Percentiles rank a stretch among this genome's conserved stretches.
phyloP scores from a whole-genome alignment of 92 coral and sea anemone species.

The Isaurus tuberculatus region DNA sequence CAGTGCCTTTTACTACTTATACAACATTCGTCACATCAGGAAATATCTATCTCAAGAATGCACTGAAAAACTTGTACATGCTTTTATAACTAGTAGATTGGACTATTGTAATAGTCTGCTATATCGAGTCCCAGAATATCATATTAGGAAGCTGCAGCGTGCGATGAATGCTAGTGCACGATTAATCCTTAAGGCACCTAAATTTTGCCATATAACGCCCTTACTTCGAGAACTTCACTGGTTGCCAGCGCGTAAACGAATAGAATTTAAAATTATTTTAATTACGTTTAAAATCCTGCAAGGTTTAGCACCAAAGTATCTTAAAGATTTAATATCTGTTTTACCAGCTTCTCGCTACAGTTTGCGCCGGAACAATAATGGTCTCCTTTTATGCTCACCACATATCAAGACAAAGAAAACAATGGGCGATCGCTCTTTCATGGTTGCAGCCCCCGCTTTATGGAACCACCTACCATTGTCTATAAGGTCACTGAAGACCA shows the following conservation, averaged over 20 bases:
- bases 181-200: too few relatives aligned
- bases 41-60: too few relatives aligned
- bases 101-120: conserved; percentile 47
- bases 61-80: too few relatives aligned
- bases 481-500: too few relatives aligned
- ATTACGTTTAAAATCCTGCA: conserved; percentile 30
- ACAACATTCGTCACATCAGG: too few relatives aligned
- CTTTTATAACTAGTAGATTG: conserved; percentile 45
- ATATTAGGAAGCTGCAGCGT: conserved; percentile 37
- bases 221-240: conserved; percentile 24
- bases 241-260: conserved; percentile 41
- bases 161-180: conserved; percentile 49
- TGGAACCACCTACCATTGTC: too few relatives aligned
- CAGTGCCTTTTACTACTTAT: too few relatives aligned
- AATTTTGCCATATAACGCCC: too few relatives aligned
- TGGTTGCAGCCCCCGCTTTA: too few relatives aligned
- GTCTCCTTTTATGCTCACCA: conserved; percentile 45
- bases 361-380: conserved; percentile 50
- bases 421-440: conserved; percentile 43
- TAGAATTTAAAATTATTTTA: conserved; percentile 25
- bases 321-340: conserved; percentile 42
- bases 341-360: conserved; percentile 47
- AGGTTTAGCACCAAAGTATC: conserved; percentile 45
- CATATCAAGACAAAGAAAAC: conserved; percentile 53
- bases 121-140: too few relatives aligned